Conservation (phyloP, 2,113 vertebrate species). For the Trochalopteron elliotii region DNA sequence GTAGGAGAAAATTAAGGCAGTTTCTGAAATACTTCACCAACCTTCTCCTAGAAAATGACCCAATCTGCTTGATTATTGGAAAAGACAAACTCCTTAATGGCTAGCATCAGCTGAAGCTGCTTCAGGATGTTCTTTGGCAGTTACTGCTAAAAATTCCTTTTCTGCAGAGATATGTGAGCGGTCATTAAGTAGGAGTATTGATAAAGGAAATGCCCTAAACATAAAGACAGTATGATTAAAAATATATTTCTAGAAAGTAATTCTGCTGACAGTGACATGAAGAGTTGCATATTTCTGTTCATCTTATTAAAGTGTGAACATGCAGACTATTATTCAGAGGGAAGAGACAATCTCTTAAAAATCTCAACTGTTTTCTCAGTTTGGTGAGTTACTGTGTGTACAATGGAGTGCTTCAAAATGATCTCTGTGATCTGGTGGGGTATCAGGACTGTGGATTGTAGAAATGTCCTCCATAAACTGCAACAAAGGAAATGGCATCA, state of each 20-base stretch:
- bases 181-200: neutral
- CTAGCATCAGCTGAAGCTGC: conserved; percentile 1
- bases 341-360: neutral
- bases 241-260: neutral
- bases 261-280: neutral
- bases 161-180: neutral
- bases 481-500: conserved; percentile 15
- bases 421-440: neutral
- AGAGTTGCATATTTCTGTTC: neutral
- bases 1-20: conserved; percentile 47
- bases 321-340: neutral
- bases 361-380: neutral
- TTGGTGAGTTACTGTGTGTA: neutral
- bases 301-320: neutral
- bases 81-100: conserved; percentile 54
- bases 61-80: conserved; percentile 53
- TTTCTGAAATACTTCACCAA: conserved; percentile 42
- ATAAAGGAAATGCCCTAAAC: neutral
- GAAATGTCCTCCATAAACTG: neutral
- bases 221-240: neutral
- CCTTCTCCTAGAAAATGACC: conserved; percentile 37
- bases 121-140: conserved; percentile 7
- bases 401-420: neutral
- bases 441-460: neutral
- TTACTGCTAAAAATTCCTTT: conserved; percentile 24